Evolutionary conservation across 2,797 vertebrate genomes (phyloP).

Genomic region (Premnoplex brunnescens): DNA sequence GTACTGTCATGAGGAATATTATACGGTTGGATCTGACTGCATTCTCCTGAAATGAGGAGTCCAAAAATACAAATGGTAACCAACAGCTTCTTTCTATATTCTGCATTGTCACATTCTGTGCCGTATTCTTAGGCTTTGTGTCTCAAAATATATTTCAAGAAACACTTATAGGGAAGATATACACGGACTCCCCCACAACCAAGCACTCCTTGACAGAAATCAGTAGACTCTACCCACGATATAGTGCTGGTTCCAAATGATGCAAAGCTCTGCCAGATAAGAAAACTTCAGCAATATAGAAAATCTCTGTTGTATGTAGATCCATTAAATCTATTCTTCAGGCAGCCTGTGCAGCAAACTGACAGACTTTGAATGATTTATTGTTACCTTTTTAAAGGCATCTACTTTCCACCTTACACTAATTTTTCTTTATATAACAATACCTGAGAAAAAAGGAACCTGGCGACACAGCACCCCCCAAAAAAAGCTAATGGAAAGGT

Average conservation of each 20-base stretch:
- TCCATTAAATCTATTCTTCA: slow-evolving; percentile 2
- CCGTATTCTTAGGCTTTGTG: slow-evolving; percentile 37
- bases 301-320: slow-evolving; percentile 12
- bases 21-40: neutral
- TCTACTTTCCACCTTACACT: neutral
- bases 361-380: slow-evolving; percentile 44
- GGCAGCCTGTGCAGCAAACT: slow-evolving; percentile 25
- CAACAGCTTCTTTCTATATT: slow-evolving; percentile 1
- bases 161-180: neutral
- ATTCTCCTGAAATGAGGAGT: neutral
- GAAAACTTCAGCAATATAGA: neutral
- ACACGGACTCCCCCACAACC: neutral
- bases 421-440: slow-evolving; percentile 2
- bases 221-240: neutral
- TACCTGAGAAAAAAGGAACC: neutral
- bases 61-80: slow-evolving; percentile 40
- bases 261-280: slow-evolving; percentile 7
- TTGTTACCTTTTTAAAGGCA: slow-evolving; percentile 15
- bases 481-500: neutral
- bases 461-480: accelerated
- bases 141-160: slow-evolving; percentile 2
- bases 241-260: neutral
- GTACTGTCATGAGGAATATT: neutral
- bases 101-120: slow-evolving; percentile 3
- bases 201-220: neutral